Conservation (phyloP, 2,888 invertebrate genomes). For the Rhabditoides inermis region DNA sequence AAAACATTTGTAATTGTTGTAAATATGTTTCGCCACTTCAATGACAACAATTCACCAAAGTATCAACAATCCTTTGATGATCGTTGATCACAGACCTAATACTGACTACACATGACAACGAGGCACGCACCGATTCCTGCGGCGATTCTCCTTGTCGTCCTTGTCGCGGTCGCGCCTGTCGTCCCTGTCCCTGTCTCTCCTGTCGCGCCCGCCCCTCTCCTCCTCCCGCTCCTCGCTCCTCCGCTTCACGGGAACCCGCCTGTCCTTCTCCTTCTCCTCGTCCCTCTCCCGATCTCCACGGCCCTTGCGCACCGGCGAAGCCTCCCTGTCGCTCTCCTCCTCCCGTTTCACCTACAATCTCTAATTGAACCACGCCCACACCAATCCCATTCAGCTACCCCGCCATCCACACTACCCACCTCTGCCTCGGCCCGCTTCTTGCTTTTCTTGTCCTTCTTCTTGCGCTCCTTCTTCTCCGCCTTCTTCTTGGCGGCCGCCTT, state of each 20-base stretch:
- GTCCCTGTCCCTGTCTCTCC: slow-evolving; percentile 1
- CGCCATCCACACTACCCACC: slow-evolving; percentile 7
- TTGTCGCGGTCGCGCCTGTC: slow-evolving; percentile 1
- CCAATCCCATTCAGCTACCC: background rate
- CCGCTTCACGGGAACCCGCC: slow-evolving; percentile 2
- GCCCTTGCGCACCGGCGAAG: background rate
- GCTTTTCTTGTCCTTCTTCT: slow-evolving; percentile 4
- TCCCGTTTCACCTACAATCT: slow-evolving; percentile 12
- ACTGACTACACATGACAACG: too few species aligned
- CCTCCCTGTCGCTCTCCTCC: slow-evolving; percentile 1
- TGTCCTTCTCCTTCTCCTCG: slow-evolving; percentile 8
- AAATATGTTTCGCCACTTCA: too few species aligned
- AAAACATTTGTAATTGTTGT: too few species aligned
- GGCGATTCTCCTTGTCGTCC: slow-evolving; percentile 1
- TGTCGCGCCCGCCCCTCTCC: background rate
- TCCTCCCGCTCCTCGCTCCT: slow-evolving; percentile 4
- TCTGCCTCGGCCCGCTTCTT: slow-evolving; percentile 2
- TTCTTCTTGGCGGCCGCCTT: background rate
- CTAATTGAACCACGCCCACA: slow-evolving; percentile 1
- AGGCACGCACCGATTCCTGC: too few species aligned
- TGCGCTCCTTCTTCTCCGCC: slow-evolving; percentile 5
- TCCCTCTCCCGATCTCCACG: slow-evolving; percentile 7
- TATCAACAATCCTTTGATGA: too few species aligned
- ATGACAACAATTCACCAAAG: too few species aligned
- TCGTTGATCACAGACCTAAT: too few species aligned